These are phyloP conservation scores for Chalcosyrphus nemorum DNA, from an alignment of 2,888 invertebrate genomes.

Conservation along the genomic window DNA sequence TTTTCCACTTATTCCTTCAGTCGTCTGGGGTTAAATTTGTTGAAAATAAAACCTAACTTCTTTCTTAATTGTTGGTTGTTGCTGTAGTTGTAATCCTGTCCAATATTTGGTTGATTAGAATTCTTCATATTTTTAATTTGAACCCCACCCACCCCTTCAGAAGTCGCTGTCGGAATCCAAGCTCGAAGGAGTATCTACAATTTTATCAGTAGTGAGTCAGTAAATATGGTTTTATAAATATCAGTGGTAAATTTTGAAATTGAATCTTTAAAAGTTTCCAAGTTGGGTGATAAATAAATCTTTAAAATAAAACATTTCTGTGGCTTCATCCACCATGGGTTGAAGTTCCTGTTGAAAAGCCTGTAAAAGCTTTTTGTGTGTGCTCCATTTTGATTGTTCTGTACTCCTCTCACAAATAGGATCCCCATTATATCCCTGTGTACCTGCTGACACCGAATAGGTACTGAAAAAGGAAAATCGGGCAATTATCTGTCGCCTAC, in stretches of 20 bases:
- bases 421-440: background rate
- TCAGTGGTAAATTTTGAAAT: no score
- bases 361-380: background rate
- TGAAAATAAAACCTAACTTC: background rate
- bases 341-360: background rate
- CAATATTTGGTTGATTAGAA: background rate
- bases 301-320: background rate
- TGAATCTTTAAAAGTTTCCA: no score
- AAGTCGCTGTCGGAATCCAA: background rate
- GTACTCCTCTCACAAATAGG: slow-evolving; percentile 3
- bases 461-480: background rate
- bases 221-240: background rate
- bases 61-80: background rate
- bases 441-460: background rate
- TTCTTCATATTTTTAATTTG: background rate
- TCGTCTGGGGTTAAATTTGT: no score
- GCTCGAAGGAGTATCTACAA: background rate
- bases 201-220: slow-evolving; percentile 5
- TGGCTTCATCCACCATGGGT: background rate
- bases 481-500: slow-evolving; percentile 1
- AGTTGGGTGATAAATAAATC: no score
- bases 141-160: slow-evolving; percentile 41
- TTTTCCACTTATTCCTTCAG: background rate
- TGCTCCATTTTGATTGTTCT: background rate
- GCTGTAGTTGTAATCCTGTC: background rate